Evolutionary conservation across 1,140 invertebrate genomes (phyloP), one percentile per base, ranked within the genome.

Genomic region (Sweltsa coloradensis): DNA sequence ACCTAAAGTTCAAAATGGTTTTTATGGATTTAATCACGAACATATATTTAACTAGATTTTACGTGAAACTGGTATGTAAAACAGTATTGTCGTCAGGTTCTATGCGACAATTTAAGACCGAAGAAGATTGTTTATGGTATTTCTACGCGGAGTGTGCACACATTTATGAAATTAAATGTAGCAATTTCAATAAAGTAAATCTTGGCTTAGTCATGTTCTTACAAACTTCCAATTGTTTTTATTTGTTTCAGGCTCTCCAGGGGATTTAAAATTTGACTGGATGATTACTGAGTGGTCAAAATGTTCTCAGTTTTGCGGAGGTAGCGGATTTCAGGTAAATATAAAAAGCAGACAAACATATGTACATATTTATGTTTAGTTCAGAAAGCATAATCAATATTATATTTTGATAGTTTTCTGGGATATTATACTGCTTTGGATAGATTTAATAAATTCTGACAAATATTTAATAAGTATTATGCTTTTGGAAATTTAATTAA

Each of bases 281-380:
- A 69, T 78, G 50, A 76, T 83, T 5, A 80, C 82, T 1, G 76
- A 85, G 22, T 92, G 88, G 88, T 87, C 87, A 1, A 70, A 76
- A 23, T 96, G 93, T 64, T 89, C 85, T 2, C 79, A 84, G 56
- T 78, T 80, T 7, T 96, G 91, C 59, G 90, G 89, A 6, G 81
- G 82, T 25, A 78, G 76, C 44, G 86, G 85, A 51, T 73, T 72
- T 52, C 74, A 76, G 60, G 73, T 73, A 62, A 57, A 47, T 52
- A 27, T 21, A n/a, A 51, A n/a, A n/a, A n/a, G n/a, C n/a, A n/a
- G n/a, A n/a, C n/a, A n/a, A n/a, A n/a, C n/a, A n/a, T n/a, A n/a
- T n/a, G n/a, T n/a, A n/a, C n/a, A n/a, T n/a, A n/a, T n/a, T n/a
- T n/a, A n/a, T n/a, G n/a, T n/a, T n/a, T n/a, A n/a, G n/a, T n/a